Conservation (phyloP, 2,797 vertebrate genomes). For the Gallinago solitaria region DNA sequence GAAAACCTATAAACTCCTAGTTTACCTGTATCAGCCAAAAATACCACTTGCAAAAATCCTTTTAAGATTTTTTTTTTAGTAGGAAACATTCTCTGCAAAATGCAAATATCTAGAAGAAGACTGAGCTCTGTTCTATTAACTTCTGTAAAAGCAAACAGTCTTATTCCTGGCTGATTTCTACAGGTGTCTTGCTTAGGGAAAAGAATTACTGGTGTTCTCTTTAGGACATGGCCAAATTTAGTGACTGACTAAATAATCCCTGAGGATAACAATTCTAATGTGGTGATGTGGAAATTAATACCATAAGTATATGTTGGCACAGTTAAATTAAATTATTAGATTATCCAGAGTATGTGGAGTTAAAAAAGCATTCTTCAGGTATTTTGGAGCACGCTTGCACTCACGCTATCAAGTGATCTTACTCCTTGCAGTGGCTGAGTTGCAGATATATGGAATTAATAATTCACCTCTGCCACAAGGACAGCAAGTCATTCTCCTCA, state of each 20-base stretch:
- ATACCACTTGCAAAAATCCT: neutral
- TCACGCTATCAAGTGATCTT: neutral
- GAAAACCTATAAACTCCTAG: neutral
- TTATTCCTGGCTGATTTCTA: neutral
- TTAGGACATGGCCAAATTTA: neutral
- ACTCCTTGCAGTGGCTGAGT: neutral
- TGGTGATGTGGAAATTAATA: neutral
- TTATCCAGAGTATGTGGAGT: neutral
- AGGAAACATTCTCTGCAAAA: neutral
- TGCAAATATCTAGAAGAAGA: neutral
- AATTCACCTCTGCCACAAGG: neutral
- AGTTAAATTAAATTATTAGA: neutral
- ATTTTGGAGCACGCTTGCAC: neutral
- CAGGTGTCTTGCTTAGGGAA: neutral
- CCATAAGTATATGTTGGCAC: neutral
- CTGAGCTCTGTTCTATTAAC: neutral
- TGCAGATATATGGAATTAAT: neutral
- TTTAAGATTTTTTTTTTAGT: neutral
- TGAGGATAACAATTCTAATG: neutral
- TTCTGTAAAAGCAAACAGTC: neutral
- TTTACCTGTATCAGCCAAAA: neutral
- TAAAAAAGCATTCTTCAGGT: neutral
- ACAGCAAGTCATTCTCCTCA: neutral
- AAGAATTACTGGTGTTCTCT: neutral
- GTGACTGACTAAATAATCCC: neutral